Conservation (phyloP, 1,140 invertebrate genomes). For the Teleogryllus occipitalis region DNA sequence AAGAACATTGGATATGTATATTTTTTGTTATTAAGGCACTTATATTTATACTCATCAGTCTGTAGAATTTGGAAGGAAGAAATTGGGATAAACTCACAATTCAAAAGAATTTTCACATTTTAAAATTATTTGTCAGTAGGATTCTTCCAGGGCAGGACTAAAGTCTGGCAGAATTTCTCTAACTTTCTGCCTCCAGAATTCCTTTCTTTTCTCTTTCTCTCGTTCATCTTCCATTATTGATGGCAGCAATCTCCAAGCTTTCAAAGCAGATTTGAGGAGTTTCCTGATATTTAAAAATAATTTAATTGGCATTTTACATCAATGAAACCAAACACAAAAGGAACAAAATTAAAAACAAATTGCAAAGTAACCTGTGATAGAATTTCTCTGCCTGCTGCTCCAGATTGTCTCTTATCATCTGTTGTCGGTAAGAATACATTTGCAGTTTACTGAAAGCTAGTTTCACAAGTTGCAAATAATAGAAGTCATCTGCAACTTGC, state of each 20-base stretch:
- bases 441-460: neutral
- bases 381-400: neutral
- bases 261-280: neutral
- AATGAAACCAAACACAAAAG: too few relatives aligned
- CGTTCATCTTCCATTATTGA: slow-evolving; percentile 48
- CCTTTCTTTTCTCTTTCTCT: slow-evolving; percentile 52
- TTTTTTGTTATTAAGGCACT: too few relatives aligned
- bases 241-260: slow-evolving; percentile 47
- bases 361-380: slow-evolving; percentile 2
- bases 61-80: too few relatives aligned
- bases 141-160: neutral
- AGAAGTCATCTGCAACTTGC: slow-evolving; percentile 15
- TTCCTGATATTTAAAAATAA: neutral
- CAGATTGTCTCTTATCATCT: neutral
- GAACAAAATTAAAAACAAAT: neutral
- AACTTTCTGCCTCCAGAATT: slow-evolving; percentile 55
- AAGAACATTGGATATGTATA: too few relatives aligned
- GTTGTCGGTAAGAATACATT: neutral
- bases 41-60: too few relatives aligned
- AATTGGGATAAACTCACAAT: too few relatives aligned
- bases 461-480: slow-evolving; percentile 4
- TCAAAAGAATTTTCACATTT: too few relatives aligned
- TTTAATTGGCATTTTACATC: too few relatives aligned
- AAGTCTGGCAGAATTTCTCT: slow-evolving; percentile 54
- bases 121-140: neutral